Evolutionary conservation across 2,113 vertebrate species (phyloP), one percentile per base, ranked within the genome.

Genomic region (Upupa epops): DNA sequence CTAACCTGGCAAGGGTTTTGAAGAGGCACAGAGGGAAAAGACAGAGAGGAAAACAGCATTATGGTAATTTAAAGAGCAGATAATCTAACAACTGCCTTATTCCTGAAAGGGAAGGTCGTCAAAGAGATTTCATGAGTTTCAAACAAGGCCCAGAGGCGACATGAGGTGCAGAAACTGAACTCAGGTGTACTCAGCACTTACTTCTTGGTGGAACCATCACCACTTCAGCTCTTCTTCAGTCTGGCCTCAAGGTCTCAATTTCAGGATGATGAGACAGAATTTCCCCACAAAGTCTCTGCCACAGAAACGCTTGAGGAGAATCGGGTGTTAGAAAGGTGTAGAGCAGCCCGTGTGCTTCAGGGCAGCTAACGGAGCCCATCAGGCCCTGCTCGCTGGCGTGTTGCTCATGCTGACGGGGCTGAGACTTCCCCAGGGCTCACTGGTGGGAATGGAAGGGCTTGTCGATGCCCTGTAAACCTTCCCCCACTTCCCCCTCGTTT

Each of bases 271-370:
- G 20, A 76, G 32, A 11, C 10, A 5, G 0, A 40, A 61, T 34
- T 61, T 6, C 11, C 12, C 5, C 24, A 9, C 34, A n/a, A 25
- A 5, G 20, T 21, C n/a, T 52, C 11, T 9, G 6, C 26, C 46
- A 8, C 34, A 37, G 13, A 20, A 52, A 42, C 71, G 8, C 5
- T 32, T 2, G 6, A 55, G 37, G 37, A n/a, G 21, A 46, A n/a
- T 8, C 1, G 3, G 3, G n/a, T 1, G 0, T 15, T 32, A 11
- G 1, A 10, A 59, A 11, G 0, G 1, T 3, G 28, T 2, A 37
- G 12, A 24, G 2, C 37, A 46, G 32, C 28, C 18, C 2, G 24
- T 1, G 9, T 22, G 12, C 29, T 55, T 36, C 2, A 3, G 7
- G 19, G 1, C 32, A 8, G 29, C 25, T 17, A 24, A 28, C 2